Evolutionary conservation across 1,140 invertebrate species (phyloP).

Genomic region (Ctenoplectra terminalis): DNA sequence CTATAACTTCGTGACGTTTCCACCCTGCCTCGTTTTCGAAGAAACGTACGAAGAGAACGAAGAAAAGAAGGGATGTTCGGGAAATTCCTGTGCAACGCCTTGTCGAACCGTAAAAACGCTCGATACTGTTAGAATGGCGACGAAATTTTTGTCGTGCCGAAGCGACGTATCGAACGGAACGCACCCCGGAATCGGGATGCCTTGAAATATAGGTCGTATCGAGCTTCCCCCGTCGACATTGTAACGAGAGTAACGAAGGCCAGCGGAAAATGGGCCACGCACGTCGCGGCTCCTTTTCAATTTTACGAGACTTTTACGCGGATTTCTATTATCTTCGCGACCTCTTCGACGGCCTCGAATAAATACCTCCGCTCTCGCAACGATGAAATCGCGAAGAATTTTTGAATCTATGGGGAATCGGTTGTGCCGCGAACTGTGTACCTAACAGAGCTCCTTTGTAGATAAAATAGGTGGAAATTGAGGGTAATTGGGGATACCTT

Average conservation of each 20-base stretch:
- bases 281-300: slow-evolving; percentile 5
- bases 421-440: background rate
- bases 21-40: background rate
- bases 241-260: slow-evolving; percentile 39
- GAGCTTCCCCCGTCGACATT: slow-evolving; percentile 28
- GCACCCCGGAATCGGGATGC: background rate
- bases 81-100: background rate
- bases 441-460: background rate
- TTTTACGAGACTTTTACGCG: slow-evolving; percentile 25
- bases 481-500: background rate
- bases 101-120: slow-evolving; percentile 10
- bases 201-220: slow-evolving; percentile 43
- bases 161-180: background rate
- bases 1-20: background rate
- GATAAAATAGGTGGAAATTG: background rate
- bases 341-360: background rate
- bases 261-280: slow-evolving; percentile 27
- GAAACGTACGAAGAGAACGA: background rate
- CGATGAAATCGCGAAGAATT: background rate
- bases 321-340: slow-evolving; percentile 11
- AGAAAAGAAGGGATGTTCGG: too few species aligned
- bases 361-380: background rate
- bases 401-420: background rate
- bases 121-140: background rate
- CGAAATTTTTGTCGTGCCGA: slow-evolving; percentile 12